Evolutionary conservation across 2,797 vertebrate genomes (phyloP).

Genomic region (Vespertilio murinus): DNA sequence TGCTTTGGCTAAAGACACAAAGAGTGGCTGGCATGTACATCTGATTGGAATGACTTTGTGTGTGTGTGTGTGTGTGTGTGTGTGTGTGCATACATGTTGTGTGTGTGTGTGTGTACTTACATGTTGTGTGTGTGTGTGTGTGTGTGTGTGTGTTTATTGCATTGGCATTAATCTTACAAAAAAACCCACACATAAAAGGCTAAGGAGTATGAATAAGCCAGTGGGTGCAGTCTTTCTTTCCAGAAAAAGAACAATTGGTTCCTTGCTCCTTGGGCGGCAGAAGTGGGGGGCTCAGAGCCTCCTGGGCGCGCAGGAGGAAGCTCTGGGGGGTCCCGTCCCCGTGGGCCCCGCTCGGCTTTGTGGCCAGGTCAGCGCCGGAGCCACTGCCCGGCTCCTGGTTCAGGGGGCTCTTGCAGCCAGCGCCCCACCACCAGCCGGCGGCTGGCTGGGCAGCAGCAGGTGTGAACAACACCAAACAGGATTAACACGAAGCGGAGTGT

Average conservation of each 20-base stretch:
- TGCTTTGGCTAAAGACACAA: not conserved
- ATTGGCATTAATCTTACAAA: slow-evolving; percentile 47
- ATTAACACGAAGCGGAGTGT: slow-evolving; percentile 85
- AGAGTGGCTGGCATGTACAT: not conserved
- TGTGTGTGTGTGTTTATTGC: not conserved
- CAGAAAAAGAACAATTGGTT: not conserved
- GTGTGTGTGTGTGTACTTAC: too few relatives aligned
- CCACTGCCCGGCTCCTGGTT: slow-evolving; percentile 58
- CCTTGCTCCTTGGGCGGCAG: not conserved
- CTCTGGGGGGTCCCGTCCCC: not conserved
- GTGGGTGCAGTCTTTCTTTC: not conserved
- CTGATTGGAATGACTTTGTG: not conserved
- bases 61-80: too few relatives aligned
- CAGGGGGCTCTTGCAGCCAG: slow-evolving; percentile 76
- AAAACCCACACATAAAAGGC: not conserved
- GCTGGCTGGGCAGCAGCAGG: slow-evolving; percentile 86
- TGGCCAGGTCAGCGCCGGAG: slow-evolving; percentile 28
- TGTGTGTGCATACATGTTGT: too few relatives aligned
- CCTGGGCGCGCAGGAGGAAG: not conserved
- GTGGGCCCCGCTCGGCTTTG: slow-evolving; percentile 21
- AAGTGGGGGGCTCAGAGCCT: not conserved
- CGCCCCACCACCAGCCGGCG: slow-evolving; percentile 82
- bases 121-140: too few relatives aligned
- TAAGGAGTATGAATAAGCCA: not conserved
- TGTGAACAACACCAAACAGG: slow-evolving; percentile 90